A percentile compares a stretch with the other conserved stretches of the same genome.
These are phyloP conservation scores for Isurus oxyrinchus DNA, from an alignment of 2,113 vertebrate genomes.

Conservation along the genomic window DNA sequence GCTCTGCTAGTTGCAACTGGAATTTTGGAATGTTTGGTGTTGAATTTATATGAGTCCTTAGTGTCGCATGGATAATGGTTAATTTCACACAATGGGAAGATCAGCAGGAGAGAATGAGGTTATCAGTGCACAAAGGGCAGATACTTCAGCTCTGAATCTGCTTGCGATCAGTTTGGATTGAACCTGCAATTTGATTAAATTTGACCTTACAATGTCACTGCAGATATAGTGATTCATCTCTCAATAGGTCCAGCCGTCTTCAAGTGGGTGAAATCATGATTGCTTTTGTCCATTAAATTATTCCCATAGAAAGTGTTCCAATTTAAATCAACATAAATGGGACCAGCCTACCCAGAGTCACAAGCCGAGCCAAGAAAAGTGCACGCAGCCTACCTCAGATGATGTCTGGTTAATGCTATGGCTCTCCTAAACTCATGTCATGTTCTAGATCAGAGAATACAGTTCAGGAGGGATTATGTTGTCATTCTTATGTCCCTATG, in stretches of 20 bases:
- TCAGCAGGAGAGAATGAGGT: neutral
- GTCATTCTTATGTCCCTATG: neutral
- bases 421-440: neutral
- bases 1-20: neutral
- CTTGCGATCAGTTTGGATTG: neutral
- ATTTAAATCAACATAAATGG: neutral
- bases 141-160: neutral
- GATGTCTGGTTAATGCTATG: neutral
- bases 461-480: neutral
- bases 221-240: neutral
- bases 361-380: neutral
- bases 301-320: neutral
- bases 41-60: neutral
- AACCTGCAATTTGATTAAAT: neutral
- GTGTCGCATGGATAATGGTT: neutral
- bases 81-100: neutral
- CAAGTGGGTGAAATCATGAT: neutral
- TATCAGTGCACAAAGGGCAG: neutral
- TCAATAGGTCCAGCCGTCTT: neutral
- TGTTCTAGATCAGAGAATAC: neutral
- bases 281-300: neutral
- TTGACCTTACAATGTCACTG: neutral
- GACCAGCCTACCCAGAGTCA: neutral
- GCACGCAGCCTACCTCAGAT: neutral
- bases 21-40: neutral